These are phyloP conservation scores for Micrasema longulum DNA, from an alignment of 1,140 invertebrate species.

Conservation along the genomic window DNA sequence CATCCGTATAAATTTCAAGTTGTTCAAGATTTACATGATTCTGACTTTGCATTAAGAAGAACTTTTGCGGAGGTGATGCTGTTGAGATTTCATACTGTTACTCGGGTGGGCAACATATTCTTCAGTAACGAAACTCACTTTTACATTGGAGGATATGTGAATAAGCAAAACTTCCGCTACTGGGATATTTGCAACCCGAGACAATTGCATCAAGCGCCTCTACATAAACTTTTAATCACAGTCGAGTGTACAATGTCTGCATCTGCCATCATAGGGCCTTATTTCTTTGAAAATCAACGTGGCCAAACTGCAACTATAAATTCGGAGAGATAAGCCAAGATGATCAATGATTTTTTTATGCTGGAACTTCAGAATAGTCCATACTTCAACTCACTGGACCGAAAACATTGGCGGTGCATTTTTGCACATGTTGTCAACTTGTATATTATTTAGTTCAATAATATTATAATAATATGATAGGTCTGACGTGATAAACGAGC, in stretches of 20 bases:
- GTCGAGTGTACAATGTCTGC: no score
- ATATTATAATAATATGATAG: no score
- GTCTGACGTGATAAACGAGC: no score
- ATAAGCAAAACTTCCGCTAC: background rate
- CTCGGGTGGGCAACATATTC: background rate
- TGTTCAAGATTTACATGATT: background rate
- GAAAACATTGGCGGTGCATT: no score
- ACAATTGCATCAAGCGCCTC: background rate
- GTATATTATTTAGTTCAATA: no score
- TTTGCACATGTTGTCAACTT: no score
- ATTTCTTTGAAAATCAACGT: background rate
- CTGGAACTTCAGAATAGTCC: no score
- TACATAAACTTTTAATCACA: background rate
- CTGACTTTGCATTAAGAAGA: background rate
- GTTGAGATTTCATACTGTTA: background rate
- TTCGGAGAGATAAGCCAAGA: no score
- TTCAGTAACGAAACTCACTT: background rate
- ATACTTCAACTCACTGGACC: no score
- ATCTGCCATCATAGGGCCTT: no score
- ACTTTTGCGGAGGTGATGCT: background rate
- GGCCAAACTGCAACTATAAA: no score
- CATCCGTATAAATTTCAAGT: background rate
- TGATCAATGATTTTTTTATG: no score
- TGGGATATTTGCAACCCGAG: background rate
- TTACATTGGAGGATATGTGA: background rate